These are phyloP conservation scores for Andrena chrysosceles DNA, from an alignment of 2,888 invertebrate species.

Conservation along the genomic window DNA sequence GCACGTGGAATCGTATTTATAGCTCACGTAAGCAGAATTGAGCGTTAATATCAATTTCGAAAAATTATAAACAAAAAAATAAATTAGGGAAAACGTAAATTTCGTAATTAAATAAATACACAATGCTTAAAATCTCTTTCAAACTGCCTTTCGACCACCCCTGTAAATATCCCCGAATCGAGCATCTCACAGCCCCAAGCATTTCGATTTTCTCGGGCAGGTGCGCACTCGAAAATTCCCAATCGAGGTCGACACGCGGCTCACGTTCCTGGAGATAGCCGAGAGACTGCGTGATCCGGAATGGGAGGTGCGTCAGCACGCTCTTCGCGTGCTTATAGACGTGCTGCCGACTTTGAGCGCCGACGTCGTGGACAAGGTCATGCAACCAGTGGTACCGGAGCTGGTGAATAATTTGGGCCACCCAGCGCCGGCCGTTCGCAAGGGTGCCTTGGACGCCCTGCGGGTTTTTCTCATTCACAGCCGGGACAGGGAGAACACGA, in stretches of 20 bases:
- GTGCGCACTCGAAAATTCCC: conserved; percentile 91
- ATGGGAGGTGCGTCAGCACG: conserved; percentile 94
- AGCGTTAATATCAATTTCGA: too few species aligned
- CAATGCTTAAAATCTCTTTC: too few species aligned
- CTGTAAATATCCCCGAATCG: neutral
- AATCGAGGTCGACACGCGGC: conserved; percentile 88
- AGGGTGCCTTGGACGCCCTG: conserved; percentile 91
- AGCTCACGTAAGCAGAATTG: too few species aligned
- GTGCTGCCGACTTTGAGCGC: conserved; percentile 89
- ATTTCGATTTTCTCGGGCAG: conserved; percentile 57
- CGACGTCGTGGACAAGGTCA: conserved; percentile 89
- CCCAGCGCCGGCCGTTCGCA: conserved; percentile 92
- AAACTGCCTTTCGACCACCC: neutral
- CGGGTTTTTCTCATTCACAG: conserved; percentile 90
- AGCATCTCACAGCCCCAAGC: neutral
- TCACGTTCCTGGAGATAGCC: conserved; percentile 90
- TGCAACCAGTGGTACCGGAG: conserved; percentile 88
- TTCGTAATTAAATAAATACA: too few species aligned
- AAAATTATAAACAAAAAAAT: too few species aligned
- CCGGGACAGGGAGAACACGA: conserved; percentile 89
- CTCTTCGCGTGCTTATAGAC: conserved; percentile 92
- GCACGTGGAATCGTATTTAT: too few species aligned
- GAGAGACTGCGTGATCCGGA: conserved; percentile 92
- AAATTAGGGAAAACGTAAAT: too few species aligned
- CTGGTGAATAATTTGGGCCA: conserved; percentile 93